A percentile compares a stretch with the other conserved stretches of the same genome.
These are phyloP conservation scores for Todiramphus chloris DNA, from an alignment of 2,113 vertebrate species.

Conservation along the genomic window DNA sequence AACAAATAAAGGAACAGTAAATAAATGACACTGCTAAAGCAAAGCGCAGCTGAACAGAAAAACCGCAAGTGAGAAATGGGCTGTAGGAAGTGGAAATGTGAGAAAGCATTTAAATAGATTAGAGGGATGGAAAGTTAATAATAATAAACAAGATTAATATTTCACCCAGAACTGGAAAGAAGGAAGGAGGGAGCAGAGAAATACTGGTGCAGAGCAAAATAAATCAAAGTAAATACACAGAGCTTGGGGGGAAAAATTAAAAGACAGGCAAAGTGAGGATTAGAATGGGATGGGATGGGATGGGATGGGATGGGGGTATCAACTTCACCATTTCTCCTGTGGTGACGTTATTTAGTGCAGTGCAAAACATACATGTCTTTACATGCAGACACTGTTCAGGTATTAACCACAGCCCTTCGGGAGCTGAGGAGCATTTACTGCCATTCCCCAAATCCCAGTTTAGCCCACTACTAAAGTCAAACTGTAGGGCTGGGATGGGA, in stretches of 20 bases:
- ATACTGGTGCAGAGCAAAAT: not conserved
- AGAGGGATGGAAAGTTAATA: slow-evolving; percentile 8
- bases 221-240: slow-evolving; percentile 4
- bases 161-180: not conserved
- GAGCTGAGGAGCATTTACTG: not conserved
- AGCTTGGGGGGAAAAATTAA: not conserved
- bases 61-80: slow-evolving; percentile 22
- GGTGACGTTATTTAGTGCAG: not conserved
- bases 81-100: slow-evolving; percentile 14
- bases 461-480: not conserved
- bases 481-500: not conserved
- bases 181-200: not conserved
- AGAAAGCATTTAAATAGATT: slow-evolving; percentile 53
- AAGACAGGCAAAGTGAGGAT: not conserved
- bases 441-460: not conserved
- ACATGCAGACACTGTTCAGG: not conserved
- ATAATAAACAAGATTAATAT: slow-evolving; percentile 43
- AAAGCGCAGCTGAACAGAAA: slow-evolving; percentile 7
- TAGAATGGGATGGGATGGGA: not conserved
- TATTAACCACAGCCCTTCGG: not conserved
- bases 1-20: slow-evolving; percentile 37
- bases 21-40: slow-evolving; percentile 32
- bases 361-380: not conserved
- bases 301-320: not conserved
- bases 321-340: rapidly evolving